Evolutionary conservation across 2,797 vertebrate genomes (phyloP).

Genomic region (Eidolon dupreanum): DNA sequence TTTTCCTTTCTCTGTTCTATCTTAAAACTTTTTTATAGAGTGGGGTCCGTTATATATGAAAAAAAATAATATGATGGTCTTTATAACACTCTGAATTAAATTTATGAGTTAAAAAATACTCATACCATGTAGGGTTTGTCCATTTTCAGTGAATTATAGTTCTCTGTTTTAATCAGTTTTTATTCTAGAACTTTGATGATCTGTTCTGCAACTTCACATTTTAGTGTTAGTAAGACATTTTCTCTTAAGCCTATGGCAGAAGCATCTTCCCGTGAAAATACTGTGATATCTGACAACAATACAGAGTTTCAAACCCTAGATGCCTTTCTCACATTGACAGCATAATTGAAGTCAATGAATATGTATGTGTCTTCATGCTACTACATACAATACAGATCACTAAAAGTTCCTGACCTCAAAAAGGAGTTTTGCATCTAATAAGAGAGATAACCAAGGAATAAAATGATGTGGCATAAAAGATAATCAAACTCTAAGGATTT

Average conservation of each 20-base stretch:
- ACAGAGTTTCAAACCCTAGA: background rate
- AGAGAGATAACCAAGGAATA: background rate
- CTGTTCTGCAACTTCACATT: background rate
- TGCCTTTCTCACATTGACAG: background rate
- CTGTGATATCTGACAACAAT: background rate
- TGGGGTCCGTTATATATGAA: background rate
- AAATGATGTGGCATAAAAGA: background rate
- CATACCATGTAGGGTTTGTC: background rate
- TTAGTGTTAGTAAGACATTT: constrained; percentile 13
- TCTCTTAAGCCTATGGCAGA: background rate
- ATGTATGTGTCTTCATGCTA: background rate
- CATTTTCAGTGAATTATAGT: background rate
- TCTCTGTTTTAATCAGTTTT: background rate
- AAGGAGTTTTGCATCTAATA: background rate
- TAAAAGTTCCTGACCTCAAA: background rate
- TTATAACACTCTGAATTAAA: constrained; percentile 4
- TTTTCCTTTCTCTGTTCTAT: background rate
- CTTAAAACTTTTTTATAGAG: background rate
- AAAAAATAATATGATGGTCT: background rate
- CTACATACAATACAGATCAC: background rate
- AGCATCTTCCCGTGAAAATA: background rate
- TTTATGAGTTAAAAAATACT: background rate
- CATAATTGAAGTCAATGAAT: background rate
- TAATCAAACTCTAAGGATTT: background rate
- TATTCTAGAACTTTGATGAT: background rate